Conservation (phyloP, 2,888 invertebrate species). For the Diadegma fenestrale region DNA sequence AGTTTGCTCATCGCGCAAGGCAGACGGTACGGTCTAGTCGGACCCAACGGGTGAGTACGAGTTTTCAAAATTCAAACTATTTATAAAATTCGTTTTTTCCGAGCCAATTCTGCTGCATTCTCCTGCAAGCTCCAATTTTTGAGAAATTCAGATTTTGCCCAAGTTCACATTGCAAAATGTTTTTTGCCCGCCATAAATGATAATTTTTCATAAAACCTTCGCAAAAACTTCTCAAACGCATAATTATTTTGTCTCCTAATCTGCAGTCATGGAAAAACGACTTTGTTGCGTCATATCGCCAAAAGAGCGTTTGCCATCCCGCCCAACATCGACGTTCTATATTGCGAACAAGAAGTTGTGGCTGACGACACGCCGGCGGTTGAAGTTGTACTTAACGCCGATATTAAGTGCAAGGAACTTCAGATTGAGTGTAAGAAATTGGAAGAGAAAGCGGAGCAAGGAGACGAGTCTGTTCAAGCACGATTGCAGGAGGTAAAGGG, state of each 20-base stretch:
- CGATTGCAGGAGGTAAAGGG: conserved; percentile 90
- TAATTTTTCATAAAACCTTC: too few relatives aligned
- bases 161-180: neutral
- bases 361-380: conserved; percentile 98
- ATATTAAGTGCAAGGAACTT: conserved; percentile 94
- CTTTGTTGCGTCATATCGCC: conserved; percentile 96
- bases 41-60: conserved; percentile 94
- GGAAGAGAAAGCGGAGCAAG: conserved; percentile 91
- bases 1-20: conserved; percentile 96
- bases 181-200: too few relatives aligned
- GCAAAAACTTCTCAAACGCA: neutral
- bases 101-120: neutral
- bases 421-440: conserved; percentile 93
- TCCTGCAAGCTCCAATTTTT: neutral
- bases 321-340: conserved; percentile 97
- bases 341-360: conserved; percentile 99
- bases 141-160: neutral
- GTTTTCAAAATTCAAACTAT: neutral
- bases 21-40: conserved; percentile 98
- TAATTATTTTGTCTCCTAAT: conserved; percentile 9
- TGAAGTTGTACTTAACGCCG: conserved; percentile 96
- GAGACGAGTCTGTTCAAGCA: conserved; percentile 91
- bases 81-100: neutral
- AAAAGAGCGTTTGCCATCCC: conserved; percentile 97
- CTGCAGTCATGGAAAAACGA: conserved; percentile 98